A percentile compares a stretch with the other conserved stretches of the same genome.
These are phyloP conservation scores for Eupristina koningsbergeri DNA, from an alignment of 1,140 invertebrate species.

Conservation along the genomic window DNA sequence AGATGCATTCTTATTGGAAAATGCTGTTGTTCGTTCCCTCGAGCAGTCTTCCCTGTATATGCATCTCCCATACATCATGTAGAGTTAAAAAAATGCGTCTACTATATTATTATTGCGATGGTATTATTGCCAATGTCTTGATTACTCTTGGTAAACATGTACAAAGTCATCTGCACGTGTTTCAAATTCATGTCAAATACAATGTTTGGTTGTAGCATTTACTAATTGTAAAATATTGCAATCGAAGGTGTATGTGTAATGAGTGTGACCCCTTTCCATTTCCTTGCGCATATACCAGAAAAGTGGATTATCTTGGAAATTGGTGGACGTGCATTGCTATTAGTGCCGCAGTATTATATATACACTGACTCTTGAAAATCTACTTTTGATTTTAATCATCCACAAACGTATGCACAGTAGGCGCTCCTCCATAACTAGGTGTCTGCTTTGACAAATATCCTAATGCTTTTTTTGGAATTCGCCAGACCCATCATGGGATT, in stretches of 20 bases:
- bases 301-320: not conserved
- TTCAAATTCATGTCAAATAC: not conserved
- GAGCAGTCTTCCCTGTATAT: not conserved
- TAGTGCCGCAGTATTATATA: too few relatives aligned
- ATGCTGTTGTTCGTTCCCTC: not conserved
- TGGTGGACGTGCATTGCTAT: not conserved
- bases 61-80: too few relatives aligned
- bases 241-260: too few relatives aligned
- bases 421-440: not conserved
- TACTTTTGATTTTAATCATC: too few relatives aligned
- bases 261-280: too few relatives aligned
- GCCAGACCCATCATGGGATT: not conserved
- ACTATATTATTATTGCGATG: not conserved
- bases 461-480: too few relatives aligned
- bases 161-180: too few relatives aligned
- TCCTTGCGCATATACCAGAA: too few relatives aligned
- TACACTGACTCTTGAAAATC: too few relatives aligned
- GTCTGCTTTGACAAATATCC: too few relatives aligned
- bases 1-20: not conserved
- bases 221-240: not conserved
- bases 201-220: not conserved
- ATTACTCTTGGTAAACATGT: too few relatives aligned
- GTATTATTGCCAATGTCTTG: too few relatives aligned
- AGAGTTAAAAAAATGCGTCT: not conserved
- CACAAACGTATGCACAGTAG: not conserved